Percentiles rank a stretch among this genome's conserved stretches.
These are phyloP conservation scores for Drosophila pandora DNA, from an alignment of 1,140 invertebrate species.

Conservation along the genomic window DNA sequence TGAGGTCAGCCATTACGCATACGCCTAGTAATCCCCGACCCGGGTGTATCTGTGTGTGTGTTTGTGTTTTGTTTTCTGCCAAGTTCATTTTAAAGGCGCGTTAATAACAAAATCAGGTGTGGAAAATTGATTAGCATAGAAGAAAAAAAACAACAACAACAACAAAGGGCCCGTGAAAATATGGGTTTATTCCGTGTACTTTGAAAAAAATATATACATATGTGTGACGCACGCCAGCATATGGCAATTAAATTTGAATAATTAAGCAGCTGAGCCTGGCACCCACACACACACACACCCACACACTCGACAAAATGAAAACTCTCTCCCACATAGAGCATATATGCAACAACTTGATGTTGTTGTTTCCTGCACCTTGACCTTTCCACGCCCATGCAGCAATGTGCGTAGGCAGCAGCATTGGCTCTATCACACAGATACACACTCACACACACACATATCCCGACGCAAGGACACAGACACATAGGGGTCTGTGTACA, in stretches of 20 bases:
- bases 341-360: slow-evolving; percentile 40
- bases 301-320: background rate
- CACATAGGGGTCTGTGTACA: background rate
- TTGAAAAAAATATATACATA: slow-evolving; percentile 13
- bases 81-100: slow-evolving; percentile 56
- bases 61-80: slow-evolving; percentile 15
- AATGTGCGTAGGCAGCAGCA: slow-evolving; percentile 32
- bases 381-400: slow-evolving; percentile 57
- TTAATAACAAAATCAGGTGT: slow-evolving; percentile 47
- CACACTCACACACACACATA: slow-evolving; percentile 25
- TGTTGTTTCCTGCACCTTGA: slow-evolving; percentile 59
- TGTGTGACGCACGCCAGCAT: slow-evolving; percentile 50
- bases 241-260: slow-evolving; percentile 53
- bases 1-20: slow-evolving; percentile 57
- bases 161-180: slow-evolving; percentile 8
- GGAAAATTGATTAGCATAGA: slow-evolving; percentile 57
- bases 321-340: background rate
- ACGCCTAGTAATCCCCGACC: slow-evolving; percentile 15
- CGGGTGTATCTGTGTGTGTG: background rate
- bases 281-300: background rate
- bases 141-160: slow-evolving; percentile 16
- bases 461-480: background rate
- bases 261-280: slow-evolving; percentile 27
- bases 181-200: slow-evolving; percentile 14
- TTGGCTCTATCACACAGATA: slow-evolving; percentile 17